Evolutionary conservation across 2,888 invertebrate species (phyloP), one percentile per base, ranked within the genome.

Genomic region (Chymomyza procnemis): DNA sequence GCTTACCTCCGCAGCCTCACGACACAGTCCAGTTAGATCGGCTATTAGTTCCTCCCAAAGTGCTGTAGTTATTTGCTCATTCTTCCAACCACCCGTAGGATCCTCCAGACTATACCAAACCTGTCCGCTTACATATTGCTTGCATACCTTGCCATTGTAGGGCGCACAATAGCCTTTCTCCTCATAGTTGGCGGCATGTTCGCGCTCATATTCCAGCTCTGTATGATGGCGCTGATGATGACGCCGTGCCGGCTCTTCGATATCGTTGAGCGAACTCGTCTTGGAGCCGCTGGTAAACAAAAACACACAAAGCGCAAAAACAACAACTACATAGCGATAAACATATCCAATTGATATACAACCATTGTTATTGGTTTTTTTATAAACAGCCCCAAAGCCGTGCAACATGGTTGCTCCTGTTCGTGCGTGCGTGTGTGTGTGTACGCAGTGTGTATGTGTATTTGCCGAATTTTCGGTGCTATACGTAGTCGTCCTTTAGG

Each of bases 1-100:
- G 34, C 71, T 74, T 89, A 95, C 94, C 92, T 97, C 97, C 57
- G 98, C 98, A 67, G 95, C 96, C 75, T 94, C 94, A 68, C 95
- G 93, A 91, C 98, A 98, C 50, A 96, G 95, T 85, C 97, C 97
- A 67, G 93, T 93, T 52, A 97, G 92, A 64, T 94, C 94, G 9
- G 93, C 92, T 87, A 97, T 95, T 91, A 97, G 92, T 92, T 97
- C 97, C 76, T 95, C 94, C 97, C 97, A 97, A 22, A 97, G 92
- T 57, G 95, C 95, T 6, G 93, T 92, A 0, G 96, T 94, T 66
- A 97, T 97, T 89, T 95, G 94, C 89, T 97, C 97, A 91, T 97
- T 97, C 83, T 95, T 93, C 92, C 94, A 94, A 48, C 95, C 95
- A 14, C 94, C 94, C 16, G 88, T 87, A 3, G 89, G 87, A 79